A percentile compares a stretch with the other conserved stretches of the same genome.
Conservation (phyloP, 64 coral and sea anemone species). For the Trachythela sp. region DNA sequence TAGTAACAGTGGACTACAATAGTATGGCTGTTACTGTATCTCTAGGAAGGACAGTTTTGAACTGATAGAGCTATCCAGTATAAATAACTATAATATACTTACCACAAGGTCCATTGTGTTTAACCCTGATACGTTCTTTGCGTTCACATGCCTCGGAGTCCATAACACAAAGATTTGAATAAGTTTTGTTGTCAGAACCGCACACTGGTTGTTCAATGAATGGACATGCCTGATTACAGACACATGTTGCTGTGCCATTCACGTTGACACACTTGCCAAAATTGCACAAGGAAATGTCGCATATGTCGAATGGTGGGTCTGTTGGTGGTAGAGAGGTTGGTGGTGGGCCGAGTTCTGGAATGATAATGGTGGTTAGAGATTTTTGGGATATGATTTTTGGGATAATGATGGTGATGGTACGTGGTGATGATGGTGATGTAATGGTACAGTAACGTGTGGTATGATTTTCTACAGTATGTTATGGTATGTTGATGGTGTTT, state of each 20-base stretch:
- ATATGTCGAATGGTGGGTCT: not conserved
- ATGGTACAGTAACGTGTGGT: too few species aligned
- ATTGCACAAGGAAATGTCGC: not conserved
- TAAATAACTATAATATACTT: not conserved
- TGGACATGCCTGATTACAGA: not conserved
- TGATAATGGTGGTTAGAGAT: too few species aligned
- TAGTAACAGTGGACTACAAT: too few species aligned
- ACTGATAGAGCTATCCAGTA: too few species aligned
- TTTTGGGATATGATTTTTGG: too few species aligned
- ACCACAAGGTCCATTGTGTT: not conserved
- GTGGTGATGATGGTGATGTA: too few species aligned
- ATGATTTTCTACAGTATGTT: too few species aligned
- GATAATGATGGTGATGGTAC: too few species aligned
- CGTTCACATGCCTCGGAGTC: not conserved
- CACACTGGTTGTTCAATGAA: not conserved
- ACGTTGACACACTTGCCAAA: not conserved
- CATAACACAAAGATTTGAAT: not conserved
- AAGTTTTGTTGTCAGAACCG: not conserved
- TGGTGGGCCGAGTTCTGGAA: too few species aligned
- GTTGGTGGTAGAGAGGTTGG: not conserved
- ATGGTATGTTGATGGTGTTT: too few species aligned
- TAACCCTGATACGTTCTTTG: not conserved
- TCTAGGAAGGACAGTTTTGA: too few species aligned
- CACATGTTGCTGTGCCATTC: not conserved
- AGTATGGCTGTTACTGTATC: too few species aligned